Evolutionary conservation across 2,113 vertebrate genomes (phyloP).

Genomic region (Trochalopteron elliotii): DNA sequence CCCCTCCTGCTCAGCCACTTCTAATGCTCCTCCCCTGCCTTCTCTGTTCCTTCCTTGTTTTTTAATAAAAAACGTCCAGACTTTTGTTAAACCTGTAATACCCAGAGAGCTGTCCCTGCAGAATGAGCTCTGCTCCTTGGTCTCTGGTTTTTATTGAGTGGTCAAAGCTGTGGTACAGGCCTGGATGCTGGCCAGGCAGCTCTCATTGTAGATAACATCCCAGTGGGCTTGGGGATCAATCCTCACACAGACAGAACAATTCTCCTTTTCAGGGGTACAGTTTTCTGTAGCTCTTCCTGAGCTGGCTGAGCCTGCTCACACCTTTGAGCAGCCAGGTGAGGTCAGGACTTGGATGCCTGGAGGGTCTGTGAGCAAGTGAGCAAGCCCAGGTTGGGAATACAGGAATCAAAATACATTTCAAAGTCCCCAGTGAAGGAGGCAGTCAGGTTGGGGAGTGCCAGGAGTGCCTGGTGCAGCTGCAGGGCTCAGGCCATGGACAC

Average conservation of each 20-base stretch:
- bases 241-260: background rate
- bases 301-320: background rate
- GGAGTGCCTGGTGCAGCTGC: accelerated
- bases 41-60: background rate
- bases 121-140: background rate
- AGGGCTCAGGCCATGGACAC: accelerated
- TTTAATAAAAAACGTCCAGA: background rate
- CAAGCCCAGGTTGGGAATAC: background rate
- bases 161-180: background rate
- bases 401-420: background rate
- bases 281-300: background rate
- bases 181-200: background rate
- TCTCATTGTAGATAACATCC: background rate
- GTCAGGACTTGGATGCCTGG: background rate
- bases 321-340: background rate
- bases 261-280: background rate
- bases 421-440: background rate
- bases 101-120: background rate
- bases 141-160: background rate
- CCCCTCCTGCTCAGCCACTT: background rate
- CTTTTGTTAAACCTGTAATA: background rate
- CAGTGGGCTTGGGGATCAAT: background rate
- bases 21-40: background rate
- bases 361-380: background rate
- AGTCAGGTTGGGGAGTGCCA: background rate